These are phyloP conservation scores for Scomber colias DNA, from an alignment of 2,113 vertebrate species.

Conservation along the genomic window DNA sequence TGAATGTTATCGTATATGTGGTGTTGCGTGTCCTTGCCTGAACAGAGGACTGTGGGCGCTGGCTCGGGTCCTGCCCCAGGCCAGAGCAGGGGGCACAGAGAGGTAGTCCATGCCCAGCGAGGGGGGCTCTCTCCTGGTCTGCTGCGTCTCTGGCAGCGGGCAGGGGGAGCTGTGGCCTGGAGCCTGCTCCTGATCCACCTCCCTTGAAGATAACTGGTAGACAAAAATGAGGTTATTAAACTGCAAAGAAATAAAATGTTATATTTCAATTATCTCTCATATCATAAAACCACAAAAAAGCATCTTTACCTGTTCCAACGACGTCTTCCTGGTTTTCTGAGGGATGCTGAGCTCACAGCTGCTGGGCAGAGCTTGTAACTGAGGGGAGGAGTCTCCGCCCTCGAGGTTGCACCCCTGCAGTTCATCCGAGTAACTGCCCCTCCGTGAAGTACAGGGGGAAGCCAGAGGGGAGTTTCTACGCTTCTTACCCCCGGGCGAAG, in stretches of 20 bases:
- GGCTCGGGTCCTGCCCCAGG: constrained; percentile 91
- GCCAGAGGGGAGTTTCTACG: constrained; percentile 86
- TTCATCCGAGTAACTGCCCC: constrained; percentile 91
- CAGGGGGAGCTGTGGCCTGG: constrained; percentile 70
- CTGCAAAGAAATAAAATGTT: background rate
- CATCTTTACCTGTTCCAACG: constrained; percentile 87
- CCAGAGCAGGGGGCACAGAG: constrained; percentile 91
- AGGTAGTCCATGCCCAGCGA: constrained; percentile 91
- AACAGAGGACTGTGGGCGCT: constrained; percentile 93
- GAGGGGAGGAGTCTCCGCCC: constrained; percentile 71
- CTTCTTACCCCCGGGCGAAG: constrained; percentile 92
- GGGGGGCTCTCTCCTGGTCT: constrained; percentile 76
- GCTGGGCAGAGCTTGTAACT: constrained; percentile 70
- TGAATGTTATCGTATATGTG: background rate
- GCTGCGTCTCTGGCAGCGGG: constrained; percentile 78
- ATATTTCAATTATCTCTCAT: background rate
- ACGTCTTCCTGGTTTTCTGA: constrained; percentile 92
- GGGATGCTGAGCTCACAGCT: constrained; percentile 89
- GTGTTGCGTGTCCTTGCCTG: constrained; percentile 81
- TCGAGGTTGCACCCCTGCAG: constrained; percentile 72
- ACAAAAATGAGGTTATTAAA: background rate
- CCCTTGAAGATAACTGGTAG: constrained; percentile 81
- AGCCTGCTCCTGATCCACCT: constrained; percentile 86
- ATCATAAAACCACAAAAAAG: background rate
- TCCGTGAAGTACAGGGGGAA: constrained; percentile 88